These are phyloP conservation scores for Polyommatus icarus DNA, from an alignment of 2,888 invertebrate species.

Conservation along the genomic window DNA sequence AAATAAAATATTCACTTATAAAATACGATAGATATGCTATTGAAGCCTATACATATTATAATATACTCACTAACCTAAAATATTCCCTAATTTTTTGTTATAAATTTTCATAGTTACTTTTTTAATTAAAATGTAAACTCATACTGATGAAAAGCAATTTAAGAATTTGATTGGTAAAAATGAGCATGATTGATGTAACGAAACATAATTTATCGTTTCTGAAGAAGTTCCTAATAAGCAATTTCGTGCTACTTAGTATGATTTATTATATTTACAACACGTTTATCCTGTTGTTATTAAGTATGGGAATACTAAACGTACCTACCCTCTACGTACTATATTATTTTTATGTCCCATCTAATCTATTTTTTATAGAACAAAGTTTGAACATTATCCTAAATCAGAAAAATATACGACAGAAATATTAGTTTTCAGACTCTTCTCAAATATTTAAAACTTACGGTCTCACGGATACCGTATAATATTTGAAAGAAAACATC, in stretches of 20 bases:
- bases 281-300: not conserved
- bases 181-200: not conserved
- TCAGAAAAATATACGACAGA: too few species aligned
- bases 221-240: not conserved
- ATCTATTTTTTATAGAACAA: not conserved
- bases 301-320: not conserved
- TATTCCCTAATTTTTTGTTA: too few species aligned
- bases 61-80: too few species aligned
- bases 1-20: too few species aligned
- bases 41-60: too few species aligned
- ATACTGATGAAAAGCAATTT: not conserved
- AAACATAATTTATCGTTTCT: not conserved
- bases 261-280: not conserved
- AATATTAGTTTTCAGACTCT: not conserved
- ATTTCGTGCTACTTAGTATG: constrained; percentile 1
- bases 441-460: too few species aligned
- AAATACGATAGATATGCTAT: too few species aligned
- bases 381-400: not conserved
- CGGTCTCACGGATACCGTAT: too few species aligned
- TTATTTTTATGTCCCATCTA: not conserved
- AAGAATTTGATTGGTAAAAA: not conserved
- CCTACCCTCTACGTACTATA: not conserved
- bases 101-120: too few species aligned
- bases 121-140: too few species aligned
- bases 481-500: too few species aligned